phyloP scores from a whole-genome alignment of 2,113 vertebrate genomes.

The Galemys pyrenaicus region DNA sequence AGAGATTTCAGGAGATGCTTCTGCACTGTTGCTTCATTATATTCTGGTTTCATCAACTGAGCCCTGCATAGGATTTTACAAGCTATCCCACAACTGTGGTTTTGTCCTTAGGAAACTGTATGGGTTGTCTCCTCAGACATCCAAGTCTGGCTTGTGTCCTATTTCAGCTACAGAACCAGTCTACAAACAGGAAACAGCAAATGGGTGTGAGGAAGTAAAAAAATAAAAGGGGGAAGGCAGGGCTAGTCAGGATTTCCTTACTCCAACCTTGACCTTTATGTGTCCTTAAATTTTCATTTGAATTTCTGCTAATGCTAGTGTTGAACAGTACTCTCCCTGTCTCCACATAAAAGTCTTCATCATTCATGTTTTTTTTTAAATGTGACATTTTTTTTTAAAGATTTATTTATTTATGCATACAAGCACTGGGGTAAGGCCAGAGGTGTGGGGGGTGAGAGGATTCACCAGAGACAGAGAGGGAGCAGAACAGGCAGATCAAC shows the following conservation, averaged over 20 bases:
- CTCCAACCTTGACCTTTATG: neutral
- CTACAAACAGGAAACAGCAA: neutral
- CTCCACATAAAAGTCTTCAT: neutral
- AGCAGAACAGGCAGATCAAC: too few species aligned
- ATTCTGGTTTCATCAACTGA: neutral
- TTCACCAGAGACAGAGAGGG: too few species aligned
- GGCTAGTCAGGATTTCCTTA: neutral
- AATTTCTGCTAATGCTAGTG: neutral
- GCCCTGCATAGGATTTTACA: neutral
- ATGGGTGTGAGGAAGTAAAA: neutral
- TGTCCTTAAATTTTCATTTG: neutral
- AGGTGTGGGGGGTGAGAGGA: too few species aligned
- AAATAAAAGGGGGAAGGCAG: neutral
- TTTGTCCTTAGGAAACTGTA: neutral
- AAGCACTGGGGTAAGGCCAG: too few species aligned
- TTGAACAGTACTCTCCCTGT: too few species aligned
- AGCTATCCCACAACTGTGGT: neutral
- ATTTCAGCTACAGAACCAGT: neutral
- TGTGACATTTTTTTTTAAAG: too few species aligned
- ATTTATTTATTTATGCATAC: too few species aligned
- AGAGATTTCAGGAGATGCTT: neutral
- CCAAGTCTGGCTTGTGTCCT: neutral
- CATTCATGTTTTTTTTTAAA: neutral
- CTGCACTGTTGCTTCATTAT: neutral
- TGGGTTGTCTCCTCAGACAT: neutral